phyloP scores from a whole-genome alignment of 2,888 invertebrate genomes.

The Tetheella fluctuosa region DNA sequence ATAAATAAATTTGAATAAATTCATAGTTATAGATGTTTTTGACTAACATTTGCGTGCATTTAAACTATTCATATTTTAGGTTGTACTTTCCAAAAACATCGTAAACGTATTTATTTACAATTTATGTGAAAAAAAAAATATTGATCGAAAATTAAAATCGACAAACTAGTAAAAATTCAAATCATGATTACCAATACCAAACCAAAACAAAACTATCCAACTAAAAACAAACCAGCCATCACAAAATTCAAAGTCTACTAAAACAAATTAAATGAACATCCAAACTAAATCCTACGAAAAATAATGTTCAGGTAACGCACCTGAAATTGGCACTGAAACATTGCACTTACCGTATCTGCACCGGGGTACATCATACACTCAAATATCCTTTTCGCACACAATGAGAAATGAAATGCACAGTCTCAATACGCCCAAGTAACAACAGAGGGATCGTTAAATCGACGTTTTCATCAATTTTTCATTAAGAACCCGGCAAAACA shows the following conservation, averaged over 20 bases:
- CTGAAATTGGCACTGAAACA: conserved; percentile 61
- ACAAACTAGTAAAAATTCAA: neutral
- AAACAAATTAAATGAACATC: neutral
- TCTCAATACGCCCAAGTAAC: conserved; percentile 37
- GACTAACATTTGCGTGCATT: no score
- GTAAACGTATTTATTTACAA: no score
- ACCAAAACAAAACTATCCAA: neutral
- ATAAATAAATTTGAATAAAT: no score
- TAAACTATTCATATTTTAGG: no score
- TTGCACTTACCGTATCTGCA: conserved; percentile 62
- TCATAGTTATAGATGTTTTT: no score
- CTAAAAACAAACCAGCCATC: neutral
- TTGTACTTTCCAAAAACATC: no score
- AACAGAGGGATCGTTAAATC: conserved; percentile 49
- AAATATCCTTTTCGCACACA: conserved; percentile 53
- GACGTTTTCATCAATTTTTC: conserved; percentile 69
- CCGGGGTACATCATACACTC: conserved; percentile 55
- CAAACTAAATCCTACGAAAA: neutral
- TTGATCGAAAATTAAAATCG: no score
- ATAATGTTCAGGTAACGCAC: conserved; percentile 48
- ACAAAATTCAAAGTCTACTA: neutral
- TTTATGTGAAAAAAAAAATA: no score
- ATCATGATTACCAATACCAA: neutral
- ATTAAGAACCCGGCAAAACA: conserved; percentile 71
- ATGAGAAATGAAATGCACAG: conserved; percentile 49